Percentiles rank a stretch among this genome's conserved stretches.
These are phyloP conservation scores for Malurus splendens DNA, from an alignment of 2,797 vertebrate species.

Conservation along the genomic window DNA sequence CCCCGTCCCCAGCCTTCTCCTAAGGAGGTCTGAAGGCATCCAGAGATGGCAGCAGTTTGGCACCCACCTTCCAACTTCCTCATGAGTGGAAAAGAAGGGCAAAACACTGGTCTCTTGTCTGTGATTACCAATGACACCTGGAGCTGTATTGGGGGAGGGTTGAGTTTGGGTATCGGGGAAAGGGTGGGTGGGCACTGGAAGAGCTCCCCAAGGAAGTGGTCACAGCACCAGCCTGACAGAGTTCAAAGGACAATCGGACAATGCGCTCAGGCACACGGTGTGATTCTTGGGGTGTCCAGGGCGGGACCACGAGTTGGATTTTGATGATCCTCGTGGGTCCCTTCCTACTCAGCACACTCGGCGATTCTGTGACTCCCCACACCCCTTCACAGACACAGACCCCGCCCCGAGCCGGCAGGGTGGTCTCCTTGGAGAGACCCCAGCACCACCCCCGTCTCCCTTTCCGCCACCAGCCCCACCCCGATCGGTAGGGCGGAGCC, in stretches of 20 bases:
- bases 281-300: background rate
- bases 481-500: background rate
- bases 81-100: fast-evolving
- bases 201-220: background rate
- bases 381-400: no score
- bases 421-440: fast-evolving
- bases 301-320: no score
- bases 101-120: background rate
- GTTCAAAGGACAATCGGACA: background rate
- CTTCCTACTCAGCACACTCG: background rate
- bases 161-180: background rate
- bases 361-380: background rate
- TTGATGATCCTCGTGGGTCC: fast-evolving
- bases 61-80: no score
- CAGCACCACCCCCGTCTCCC: background rate
- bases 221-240: background rate
- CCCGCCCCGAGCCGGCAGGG: fast-evolving
- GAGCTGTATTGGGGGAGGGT: background rate
- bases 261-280: fast-evolving
- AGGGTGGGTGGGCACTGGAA: background rate
- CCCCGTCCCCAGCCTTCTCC: background rate
- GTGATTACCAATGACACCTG: background rate
- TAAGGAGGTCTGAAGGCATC: no score
- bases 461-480: background rate
- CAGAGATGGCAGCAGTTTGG: background rate